phyloP scores from a whole-genome alignment of 2,888 invertebrate species.

The Dynastes maya region DNA sequence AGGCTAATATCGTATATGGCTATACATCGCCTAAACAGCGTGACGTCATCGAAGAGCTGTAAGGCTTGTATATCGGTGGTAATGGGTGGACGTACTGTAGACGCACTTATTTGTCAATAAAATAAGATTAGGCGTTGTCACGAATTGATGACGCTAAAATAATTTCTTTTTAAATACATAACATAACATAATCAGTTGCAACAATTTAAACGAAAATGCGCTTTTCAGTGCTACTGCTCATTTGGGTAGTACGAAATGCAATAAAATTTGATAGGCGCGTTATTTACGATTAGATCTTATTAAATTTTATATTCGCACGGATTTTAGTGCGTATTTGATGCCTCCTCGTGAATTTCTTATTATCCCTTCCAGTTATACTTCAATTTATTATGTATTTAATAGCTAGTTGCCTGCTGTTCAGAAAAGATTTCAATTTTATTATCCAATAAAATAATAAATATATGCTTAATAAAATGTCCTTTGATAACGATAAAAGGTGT shows the following conservation, averaged over 20 bases:
- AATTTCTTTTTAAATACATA: no score
- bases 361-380: neutral
- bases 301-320: slow-evolving; percentile 17
- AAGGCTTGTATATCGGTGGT: no score
- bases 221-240: neutral
- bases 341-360: slow-evolving; percentile 7
- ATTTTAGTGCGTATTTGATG: slow-evolving; percentile 15
- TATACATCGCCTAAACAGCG: no score
- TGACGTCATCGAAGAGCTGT: no score
- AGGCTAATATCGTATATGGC: no score
- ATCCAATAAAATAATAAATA: slow-evolving; percentile 36
- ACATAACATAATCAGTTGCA: neutral
- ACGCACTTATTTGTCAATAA: no score
- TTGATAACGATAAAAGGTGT: slow-evolving; percentile 30
- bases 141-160: no score
- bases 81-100: neutral
- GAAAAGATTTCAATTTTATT: slow-evolving; percentile 33
- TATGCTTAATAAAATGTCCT: slow-evolving; percentile 31
- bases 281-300: slow-evolving; percentile 15
- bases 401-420: neutral
- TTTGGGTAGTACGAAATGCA: neutral
- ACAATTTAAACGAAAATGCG: neutral
- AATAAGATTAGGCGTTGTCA: no score
- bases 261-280: neutral
- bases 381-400: slow-evolving; percentile 13